Evolutionary conservation across 2,797 vertebrate genomes (phyloP).

Genomic region (Chiroxiphia lanceolata): DNA sequence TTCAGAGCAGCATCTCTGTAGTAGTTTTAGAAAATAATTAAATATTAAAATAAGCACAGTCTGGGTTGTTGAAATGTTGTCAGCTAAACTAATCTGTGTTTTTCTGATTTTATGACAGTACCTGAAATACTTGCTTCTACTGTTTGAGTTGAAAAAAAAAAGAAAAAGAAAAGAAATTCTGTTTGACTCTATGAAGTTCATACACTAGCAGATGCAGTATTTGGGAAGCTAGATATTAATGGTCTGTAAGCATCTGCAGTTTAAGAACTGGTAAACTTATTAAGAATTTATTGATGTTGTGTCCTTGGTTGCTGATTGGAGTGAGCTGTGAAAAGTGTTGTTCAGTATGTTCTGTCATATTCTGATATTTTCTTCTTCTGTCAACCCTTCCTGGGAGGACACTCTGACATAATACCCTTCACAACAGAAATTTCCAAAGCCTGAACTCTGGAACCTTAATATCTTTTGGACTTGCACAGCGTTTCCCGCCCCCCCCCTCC

Average conservation of each 20-base stretch:
- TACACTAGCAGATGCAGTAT: background rate
- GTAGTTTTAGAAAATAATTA: background rate
- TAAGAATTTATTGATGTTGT: slow-evolving; percentile 51
- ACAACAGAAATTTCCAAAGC: background rate
- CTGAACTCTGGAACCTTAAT: background rate
- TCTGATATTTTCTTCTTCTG: background rate
- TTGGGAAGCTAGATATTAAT: background rate
- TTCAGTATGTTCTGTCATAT: background rate
- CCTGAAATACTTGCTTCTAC: background rate
- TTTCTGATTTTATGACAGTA: background rate
- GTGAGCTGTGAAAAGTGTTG: background rate
- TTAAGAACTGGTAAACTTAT: slow-evolving; percentile 31
- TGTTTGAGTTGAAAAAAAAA: background rate
- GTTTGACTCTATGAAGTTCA: background rate
- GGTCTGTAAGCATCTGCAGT: background rate
- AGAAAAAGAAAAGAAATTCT: background rate
- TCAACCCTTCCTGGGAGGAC: background rate
- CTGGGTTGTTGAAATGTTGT: background rate
- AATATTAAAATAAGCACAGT: slow-evolving; percentile 10
- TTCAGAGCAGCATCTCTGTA: background rate
- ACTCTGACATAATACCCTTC: background rate
- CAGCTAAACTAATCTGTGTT: background rate
- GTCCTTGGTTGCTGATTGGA: slow-evolving; percentile 21
- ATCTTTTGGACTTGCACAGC: background rate
- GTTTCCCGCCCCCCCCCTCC: no score